Conservation (phyloP, 2,888 invertebrate species). For the Lacanobia oleracea region DNA sequence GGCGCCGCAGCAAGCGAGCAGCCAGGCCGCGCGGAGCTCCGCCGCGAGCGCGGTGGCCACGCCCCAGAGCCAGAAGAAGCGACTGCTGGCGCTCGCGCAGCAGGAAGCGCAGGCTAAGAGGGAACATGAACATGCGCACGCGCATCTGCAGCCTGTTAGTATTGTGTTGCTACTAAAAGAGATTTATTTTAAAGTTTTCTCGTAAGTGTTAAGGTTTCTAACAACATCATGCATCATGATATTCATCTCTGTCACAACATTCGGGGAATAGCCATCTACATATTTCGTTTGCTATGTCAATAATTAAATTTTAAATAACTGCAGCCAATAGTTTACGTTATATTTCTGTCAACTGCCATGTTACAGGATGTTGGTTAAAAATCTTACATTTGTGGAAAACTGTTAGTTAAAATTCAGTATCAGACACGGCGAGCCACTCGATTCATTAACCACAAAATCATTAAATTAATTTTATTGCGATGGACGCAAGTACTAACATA, state of each 20-base stretch:
- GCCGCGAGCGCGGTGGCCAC: conserved; percentile 75
- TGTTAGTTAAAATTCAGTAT: neutral
- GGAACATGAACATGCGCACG: conserved; percentile 89
- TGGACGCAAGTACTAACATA: neutral
- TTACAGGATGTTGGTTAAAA: neutral
- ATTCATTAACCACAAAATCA: neutral
- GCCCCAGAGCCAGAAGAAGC: conserved; percentile 96
- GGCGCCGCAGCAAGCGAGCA: conserved; percentile 39
- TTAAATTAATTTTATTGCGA: too few species aligned
- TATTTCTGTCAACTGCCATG: neutral
- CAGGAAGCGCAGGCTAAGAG: conserved; percentile 90
- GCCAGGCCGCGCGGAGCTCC: conserved; percentile 8
- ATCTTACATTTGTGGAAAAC: neutral
- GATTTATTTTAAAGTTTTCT: conserved; percentile 25
- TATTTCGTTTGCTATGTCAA: neutral
- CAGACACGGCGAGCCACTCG: neutral
- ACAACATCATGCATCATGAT: conserved; percentile 1
- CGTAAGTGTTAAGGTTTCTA: conserved; percentile 21
- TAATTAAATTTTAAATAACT: neutral
- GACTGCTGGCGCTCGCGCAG: conserved; percentile 95
- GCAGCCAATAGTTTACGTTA: too few species aligned
- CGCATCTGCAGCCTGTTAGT: conserved; percentile 70
- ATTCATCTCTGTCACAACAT: neutral
- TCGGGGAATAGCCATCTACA: neutral
- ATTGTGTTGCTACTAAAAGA: conserved; percentile 26